phyloP scores from a whole-genome alignment of 2,888 invertebrate genomes.

The Drosophila nigritarsus region DNA sequence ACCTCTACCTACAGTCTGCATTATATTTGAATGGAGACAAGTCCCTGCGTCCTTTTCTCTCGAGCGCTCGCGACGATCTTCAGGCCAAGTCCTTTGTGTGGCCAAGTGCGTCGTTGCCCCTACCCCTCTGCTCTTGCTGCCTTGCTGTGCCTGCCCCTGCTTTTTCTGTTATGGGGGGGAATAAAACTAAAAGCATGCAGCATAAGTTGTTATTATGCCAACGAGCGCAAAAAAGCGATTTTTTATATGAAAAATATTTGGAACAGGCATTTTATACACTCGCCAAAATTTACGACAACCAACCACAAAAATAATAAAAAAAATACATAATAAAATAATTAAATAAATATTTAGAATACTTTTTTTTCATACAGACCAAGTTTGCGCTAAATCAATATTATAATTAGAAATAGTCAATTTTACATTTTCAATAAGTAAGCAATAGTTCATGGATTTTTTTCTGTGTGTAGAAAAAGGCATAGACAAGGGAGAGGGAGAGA shows the following conservation, averaged over 20 bases:
- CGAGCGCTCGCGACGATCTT: slow-evolving; percentile 62
- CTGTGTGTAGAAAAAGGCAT: slow-evolving; percentile 9
- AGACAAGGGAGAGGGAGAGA: slow-evolving; percentile 17
- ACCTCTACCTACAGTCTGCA: slow-evolving; percentile 59
- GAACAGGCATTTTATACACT: slow-evolving; percentile 49
- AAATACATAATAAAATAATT: no score
- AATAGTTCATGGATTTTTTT: slow-evolving; percentile 13
- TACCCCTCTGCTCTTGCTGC: slow-evolving; percentile 26
- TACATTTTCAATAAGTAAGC: background rate
- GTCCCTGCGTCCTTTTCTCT: slow-evolving; percentile 68
- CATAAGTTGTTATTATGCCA: slow-evolving; percentile 75
- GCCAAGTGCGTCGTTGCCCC: slow-evolving; percentile 71
- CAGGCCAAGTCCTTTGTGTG: slow-evolving; percentile 65
- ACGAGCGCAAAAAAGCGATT: slow-evolving; percentile 54
- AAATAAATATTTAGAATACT: background rate
- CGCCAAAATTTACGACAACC: background rate
- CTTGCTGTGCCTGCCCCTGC: slow-evolving; percentile 15
- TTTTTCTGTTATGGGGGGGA: slow-evolving; percentile 59
- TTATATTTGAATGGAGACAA: slow-evolving; percentile 78
- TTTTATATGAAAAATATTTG: slow-evolving; percentile 75
- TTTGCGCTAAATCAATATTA: no score
- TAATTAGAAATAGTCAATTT: background rate
- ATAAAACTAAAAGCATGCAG: slow-evolving; percentile 76
- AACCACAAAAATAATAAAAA: background rate
- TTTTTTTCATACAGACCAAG: no score